A percentile compares a stretch with the other conserved stretches of the same genome.
Evolutionary conservation across 2,113 vertebrate species (phyloP).

Genomic region (Chunga burmeisteri): DNA sequence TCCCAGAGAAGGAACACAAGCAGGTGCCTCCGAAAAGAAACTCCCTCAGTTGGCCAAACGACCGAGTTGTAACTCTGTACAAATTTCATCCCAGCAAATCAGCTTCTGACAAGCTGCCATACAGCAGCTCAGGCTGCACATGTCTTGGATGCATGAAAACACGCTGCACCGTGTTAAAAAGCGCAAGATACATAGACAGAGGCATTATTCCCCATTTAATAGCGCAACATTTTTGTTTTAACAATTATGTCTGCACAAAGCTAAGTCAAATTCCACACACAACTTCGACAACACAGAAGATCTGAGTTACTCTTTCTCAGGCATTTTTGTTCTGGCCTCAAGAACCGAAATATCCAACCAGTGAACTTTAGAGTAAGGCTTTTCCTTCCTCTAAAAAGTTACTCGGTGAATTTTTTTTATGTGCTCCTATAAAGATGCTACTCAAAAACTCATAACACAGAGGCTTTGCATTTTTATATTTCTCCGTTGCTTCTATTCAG

Average conservation of each 20-base stretch:
- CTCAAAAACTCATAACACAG: background rate
- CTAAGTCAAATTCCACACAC: background rate
- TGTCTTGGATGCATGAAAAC: accelerated
- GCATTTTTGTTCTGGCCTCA: background rate
- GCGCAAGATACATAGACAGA: background rate
- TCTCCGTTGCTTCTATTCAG: background rate
- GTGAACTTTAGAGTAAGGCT: background rate
- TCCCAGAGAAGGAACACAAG: background rate
- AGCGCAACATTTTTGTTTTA: background rate
- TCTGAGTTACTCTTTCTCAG: background rate
- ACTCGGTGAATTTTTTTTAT: background rate
- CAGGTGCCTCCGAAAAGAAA: background rate
- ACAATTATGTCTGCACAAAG: background rate
- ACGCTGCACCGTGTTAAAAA: accelerated
- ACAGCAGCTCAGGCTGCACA: background rate
- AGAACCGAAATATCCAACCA: background rate
- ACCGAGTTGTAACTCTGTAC: background rate
- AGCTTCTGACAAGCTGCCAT: background rate
- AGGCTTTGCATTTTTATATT: background rate
- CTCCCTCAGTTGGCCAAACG: background rate
- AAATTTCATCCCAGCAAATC: background rate
- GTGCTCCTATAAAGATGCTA: background rate
- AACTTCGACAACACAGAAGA: background rate
- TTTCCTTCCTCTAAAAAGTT: background rate
- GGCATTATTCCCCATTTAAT: background rate